Percentiles rank a stretch among this genome's conserved stretches.
Conservation (phyloP, 53 echinoderm and acorn worm genomes). For the Actinopyga echinites region DNA sequence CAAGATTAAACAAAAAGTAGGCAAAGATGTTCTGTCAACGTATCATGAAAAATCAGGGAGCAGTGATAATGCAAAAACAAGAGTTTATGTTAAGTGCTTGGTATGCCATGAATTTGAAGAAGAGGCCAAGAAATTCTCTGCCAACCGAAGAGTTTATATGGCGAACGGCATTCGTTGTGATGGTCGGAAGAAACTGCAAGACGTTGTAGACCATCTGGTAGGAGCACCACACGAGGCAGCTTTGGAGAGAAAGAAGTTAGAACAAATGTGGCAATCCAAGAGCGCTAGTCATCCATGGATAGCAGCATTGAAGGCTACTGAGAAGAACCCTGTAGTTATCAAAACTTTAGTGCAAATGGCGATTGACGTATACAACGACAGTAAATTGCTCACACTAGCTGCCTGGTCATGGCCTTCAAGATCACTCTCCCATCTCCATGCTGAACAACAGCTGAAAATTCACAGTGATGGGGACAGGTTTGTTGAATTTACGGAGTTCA, state of each 20-base stretch:
- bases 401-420: too few species aligned
- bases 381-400: background rate
- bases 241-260: conserved; percentile 13
- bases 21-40: conserved; percentile 17
- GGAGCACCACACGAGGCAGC: conserved; percentile 24
- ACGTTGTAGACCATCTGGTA: conserved; percentile 18
- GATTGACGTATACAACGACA: background rate
- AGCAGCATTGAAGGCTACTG: background rate
- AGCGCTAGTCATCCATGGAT: background rate
- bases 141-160: conserved; percentile 3
- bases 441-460: background rate
- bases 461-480: conserved; percentile 16
- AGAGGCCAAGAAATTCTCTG: conserved; percentile 3
- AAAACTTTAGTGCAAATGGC: conserved; percentile 7
- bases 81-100: background rate
- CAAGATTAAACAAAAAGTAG: conserved; percentile 16
- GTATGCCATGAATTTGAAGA: background rate
- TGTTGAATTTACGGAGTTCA: background rate
- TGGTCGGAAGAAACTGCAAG: conserved; percentile 22
- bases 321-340: background rate
- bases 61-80: background rate
- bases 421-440: too few species aligned
- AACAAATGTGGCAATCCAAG: conserved; percentile 6
- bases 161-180: conserved; percentile 15
- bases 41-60: background rate